Conservation (phyloP, 2,797 vertebrate species). For the Aplochiton taeniatus region DNA sequence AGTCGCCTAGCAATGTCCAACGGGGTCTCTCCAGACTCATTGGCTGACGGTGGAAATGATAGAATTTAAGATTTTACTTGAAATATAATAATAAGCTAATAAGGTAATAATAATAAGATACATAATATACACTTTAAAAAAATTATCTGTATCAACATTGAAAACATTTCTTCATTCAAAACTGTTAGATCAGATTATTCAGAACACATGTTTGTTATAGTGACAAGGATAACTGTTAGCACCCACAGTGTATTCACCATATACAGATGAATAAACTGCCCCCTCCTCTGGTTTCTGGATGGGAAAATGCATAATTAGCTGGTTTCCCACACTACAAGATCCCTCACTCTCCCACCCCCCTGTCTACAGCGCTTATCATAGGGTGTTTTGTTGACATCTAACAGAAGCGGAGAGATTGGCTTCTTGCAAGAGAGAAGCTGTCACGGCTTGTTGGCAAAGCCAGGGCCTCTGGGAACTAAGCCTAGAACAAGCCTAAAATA, state of each 20-base stretch:
- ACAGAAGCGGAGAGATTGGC: slow-evolving; percentile 37
- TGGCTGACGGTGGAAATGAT: slow-evolving; percentile 74
- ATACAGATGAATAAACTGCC: slow-evolving; percentile 40
- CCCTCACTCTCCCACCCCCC: slow-evolving; percentile 6
- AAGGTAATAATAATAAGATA: background rate
- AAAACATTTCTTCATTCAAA: too few species aligned
- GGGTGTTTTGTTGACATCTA: slow-evolving; percentile 48
- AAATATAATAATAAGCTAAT: too few species aligned
- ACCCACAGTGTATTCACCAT: background rate
- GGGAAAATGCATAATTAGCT: slow-evolving; percentile 56
- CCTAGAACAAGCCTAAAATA: slow-evolving; percentile 9
- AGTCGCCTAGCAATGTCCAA: slow-evolving; percentile 94
- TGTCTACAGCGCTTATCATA: slow-evolving; percentile 28
- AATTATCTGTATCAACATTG: too few species aligned
- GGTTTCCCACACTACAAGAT: slow-evolving; percentile 59
- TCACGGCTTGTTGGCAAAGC: slow-evolving; percentile 37
- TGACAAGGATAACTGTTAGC: too few species aligned
- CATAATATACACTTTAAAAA: background rate
- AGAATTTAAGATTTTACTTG: background rate
- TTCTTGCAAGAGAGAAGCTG: slow-evolving; percentile 55
- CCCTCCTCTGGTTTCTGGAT: slow-evolving; percentile 30
- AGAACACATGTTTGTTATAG: too few species aligned
- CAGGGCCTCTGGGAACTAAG: slow-evolving; percentile 45
- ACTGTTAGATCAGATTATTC: too few species aligned
- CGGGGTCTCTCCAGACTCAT: slow-evolving; percentile 93